phyloP scores from a whole-genome alignment of 2,113 vertebrate species.

The Rhabdornis inornatus region DNA sequence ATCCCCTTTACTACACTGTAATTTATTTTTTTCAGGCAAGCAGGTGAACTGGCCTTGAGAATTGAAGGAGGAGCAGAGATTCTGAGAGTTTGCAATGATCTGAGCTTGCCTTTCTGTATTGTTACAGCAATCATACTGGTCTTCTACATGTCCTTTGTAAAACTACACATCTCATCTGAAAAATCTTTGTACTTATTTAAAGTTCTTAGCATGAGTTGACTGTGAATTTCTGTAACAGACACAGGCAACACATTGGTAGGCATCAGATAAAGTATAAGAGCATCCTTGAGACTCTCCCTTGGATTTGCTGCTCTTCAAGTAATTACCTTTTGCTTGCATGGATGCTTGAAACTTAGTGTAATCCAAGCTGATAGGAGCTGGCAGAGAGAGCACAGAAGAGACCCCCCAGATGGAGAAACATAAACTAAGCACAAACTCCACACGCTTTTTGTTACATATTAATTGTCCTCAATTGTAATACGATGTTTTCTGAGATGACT shows the following conservation, averaged over 20 bases:
- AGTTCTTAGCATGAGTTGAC: neutral
- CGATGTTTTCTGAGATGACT: neutral
- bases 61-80: neutral
- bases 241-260: neutral
- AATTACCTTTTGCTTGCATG: neutral
- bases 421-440: neutral
- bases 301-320: neutral
- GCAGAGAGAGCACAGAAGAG: neutral
- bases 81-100: neutral
- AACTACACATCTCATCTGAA: neutral
- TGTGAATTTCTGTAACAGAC: neutral
- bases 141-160: neutral
- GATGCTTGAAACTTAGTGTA: neutral
- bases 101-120: neutral
- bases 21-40: neutral
- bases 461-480: slow-evolving; percentile 11
- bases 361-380: slow-evolving; percentile 21
- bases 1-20: neutral
- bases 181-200: neutral
- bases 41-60: neutral
- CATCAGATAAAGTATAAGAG: neutral
- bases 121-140: neutral
- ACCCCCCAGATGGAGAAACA: neutral
- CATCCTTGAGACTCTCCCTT: neutral
- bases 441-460: neutral